Evolutionary conservation across 2,113 vertebrate genomes (phyloP), one percentile per base, ranked within the genome.

Genomic region (Chlamydotis undulata): DNA sequence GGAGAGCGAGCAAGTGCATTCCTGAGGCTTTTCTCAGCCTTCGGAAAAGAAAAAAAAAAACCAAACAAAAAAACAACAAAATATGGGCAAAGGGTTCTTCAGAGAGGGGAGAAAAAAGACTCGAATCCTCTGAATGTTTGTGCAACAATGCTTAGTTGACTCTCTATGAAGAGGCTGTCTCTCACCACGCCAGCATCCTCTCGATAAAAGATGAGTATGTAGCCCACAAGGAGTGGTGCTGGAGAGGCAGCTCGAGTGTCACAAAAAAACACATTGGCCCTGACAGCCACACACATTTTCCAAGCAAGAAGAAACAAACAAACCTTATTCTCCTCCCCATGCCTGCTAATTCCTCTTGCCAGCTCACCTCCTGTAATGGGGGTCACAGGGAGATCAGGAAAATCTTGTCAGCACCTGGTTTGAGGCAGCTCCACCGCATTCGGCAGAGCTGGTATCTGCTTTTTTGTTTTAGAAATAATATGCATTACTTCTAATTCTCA

Each of bases 1-100:
- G 39, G n/a, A 87, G 50, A 95, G 14, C 7, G 23, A 96, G 87
- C 83, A 96, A 97, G 77, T 69, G 29, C 71, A 95, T 97, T 97
- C 96, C 82, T 91, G 39, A 95, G 89, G 79, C 83, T 52, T 84
- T 91, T 84, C 75, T 87, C 91, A 94, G 74, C 25, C 64, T 57
- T 83, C 83, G 69, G 75, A 90, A 83, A 61, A 89, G 24, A 17
- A 25, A 3, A 4, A 16, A 9, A 2, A 12, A 5, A 15, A 21
- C 3, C 11, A 10, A 19, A 63, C 39, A 39, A 39, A 45, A 9
- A n/a, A n/a, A 39, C 37, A 33, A 35, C n/a, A 39, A 50, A 59
- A 89, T 49, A 37, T 21, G 4, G 59, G 78, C 41, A 83, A 93
- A 93, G 13, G 3, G 50, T 55, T 52, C 70, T 83, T 88, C 80